Percentiles rank a stretch among this genome's conserved stretches.
Conservation (phyloP, 2,888 invertebrate genomes). For the Spilarctia lutea region DNA sequence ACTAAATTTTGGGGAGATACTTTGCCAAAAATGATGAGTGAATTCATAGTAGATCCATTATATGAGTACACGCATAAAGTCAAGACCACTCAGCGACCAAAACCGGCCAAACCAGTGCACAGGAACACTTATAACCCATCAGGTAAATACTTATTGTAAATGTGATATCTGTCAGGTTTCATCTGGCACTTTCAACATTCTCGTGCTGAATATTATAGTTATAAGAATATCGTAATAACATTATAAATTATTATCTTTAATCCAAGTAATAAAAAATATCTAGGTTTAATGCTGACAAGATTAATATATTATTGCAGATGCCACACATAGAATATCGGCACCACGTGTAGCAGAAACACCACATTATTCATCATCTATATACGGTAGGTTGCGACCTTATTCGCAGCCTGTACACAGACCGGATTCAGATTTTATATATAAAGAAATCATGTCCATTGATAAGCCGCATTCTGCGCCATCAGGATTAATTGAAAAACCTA, state of each 20-base stretch:
- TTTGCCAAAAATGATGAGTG: conserved; percentile 90
- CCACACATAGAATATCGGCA: conserved; percentile 67
- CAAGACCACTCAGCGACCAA: conserved; percentile 52
- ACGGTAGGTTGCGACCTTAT: conserved; percentile 68
- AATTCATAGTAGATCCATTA: conserved; percentile 77
- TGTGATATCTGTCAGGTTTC: background rate
- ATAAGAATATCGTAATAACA: too few relatives aligned
- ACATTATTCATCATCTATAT: conserved; percentile 63
- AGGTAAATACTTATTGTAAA: conserved; percentile 22
- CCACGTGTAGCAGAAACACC: conserved; percentile 61
- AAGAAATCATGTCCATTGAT: conserved; percentile 77
- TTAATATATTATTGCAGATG: conserved; percentile 58
- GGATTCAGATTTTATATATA: conserved; percentile 71
- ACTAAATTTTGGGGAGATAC: conserved; percentile 95
- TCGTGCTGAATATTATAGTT: background rate
- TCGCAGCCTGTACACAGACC: conserved; percentile 60
- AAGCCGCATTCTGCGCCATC: conserved; percentile 69
- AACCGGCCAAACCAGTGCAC: conserved; percentile 64
- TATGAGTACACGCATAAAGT: conserved; percentile 68
- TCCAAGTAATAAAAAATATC: background rate
- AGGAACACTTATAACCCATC: conserved; percentile 61
- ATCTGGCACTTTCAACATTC: background rate
- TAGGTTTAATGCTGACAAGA: background rate
- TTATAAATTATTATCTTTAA: too few relatives aligned
- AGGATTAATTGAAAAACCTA: conserved; percentile 69